These are phyloP conservation scores for Euspilapteryx auroguttella DNA, from an alignment of 2,888 invertebrate species.

Conservation along the genomic window DNA sequence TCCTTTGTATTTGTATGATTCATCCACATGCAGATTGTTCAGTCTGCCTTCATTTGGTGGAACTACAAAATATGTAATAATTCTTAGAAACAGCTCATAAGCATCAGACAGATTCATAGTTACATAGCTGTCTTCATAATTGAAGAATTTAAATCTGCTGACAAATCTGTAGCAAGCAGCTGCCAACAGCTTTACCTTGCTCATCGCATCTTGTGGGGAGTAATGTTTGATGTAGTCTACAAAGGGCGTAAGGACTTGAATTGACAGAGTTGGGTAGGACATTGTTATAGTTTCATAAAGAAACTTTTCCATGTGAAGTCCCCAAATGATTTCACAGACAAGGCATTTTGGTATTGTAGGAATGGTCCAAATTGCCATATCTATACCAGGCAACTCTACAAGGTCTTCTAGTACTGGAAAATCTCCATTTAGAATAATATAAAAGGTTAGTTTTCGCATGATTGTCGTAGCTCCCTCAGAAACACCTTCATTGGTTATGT, in stretches of 20 bases:
- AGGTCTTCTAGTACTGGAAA: constrained; percentile 25
- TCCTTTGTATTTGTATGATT: constrained; percentile 29
- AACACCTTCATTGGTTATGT: constrained; percentile 15
- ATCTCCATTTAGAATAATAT: constrained; percentile 33
- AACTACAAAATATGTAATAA: constrained; percentile 24
- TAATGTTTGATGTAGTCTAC: constrained; percentile 31
- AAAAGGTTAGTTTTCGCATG: constrained; percentile 30
- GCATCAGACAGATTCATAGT: constrained; percentile 11
- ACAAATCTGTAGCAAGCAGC: constrained; percentile 26
- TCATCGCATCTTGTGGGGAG: constrained; percentile 21
- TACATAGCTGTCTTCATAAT: constrained; percentile 13
- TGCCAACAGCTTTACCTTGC: constrained; percentile 20
- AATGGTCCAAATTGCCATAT: constrained; percentile 31
- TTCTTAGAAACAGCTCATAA: constrained; percentile 23
- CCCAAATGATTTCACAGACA: constrained; percentile 40
- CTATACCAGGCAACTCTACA: constrained; percentile 26
- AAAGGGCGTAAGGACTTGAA: constrained; percentile 29
- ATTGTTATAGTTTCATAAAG: constrained; percentile 29
- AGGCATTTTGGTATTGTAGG: constrained; percentile 33
- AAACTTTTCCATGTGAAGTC: constrained; percentile 28
- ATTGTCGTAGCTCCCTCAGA: constrained; percentile 13
- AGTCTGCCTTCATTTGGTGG: constrained; percentile 30
- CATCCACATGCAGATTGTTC: constrained; percentile 20
- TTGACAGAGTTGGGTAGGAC: constrained; percentile 24
- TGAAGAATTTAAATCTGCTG: constrained; percentile 27